phyloP scores from a whole-genome alignment of 2,113 vertebrate species.

The Gadus chalcogrammus region DNA sequence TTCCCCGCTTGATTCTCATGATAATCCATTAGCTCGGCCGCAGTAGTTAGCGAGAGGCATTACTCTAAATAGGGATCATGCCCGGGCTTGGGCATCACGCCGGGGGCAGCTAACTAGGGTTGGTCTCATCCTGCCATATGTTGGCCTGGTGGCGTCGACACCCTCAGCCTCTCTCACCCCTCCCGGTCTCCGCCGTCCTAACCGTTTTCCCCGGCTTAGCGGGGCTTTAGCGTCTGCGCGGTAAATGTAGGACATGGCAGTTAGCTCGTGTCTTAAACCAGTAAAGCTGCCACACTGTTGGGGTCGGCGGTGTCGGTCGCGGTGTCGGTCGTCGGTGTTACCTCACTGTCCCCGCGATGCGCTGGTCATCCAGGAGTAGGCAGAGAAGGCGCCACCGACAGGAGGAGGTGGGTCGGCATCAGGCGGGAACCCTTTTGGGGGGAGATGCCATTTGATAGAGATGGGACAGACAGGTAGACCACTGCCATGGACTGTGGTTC shows the following conservation, averaged over 20 bases:
- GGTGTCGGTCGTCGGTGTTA: conserved; percentile 7
- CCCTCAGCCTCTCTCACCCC: conserved; percentile 20
- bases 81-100: conserved; percentile 23
- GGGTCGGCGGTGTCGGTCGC: conserved; percentile 26
- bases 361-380: conserved; percentile 34
- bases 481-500: too few species aligned
- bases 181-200: conserved; percentile 39
- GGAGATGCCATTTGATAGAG: not conserved
- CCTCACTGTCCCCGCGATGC: conserved; percentile 29
- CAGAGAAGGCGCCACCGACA: conserved; percentile 32
- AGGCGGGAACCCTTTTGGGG: not conserved
- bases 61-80: conserved; percentile 50
- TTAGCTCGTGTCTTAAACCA: conserved; percentile 45
- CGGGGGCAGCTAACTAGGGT: conserved; percentile 47
- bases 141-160: conserved; percentile 28
- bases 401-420: conserved; percentile 40
- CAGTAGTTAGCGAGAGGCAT: conserved; percentile 31
- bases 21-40: not conserved
- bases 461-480: conserved; percentile 3
- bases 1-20: not conserved
- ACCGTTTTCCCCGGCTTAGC: conserved; percentile 55
- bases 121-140: conserved; percentile 48
- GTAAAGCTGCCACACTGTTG: conserved; percentile 7
- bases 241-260: conserved; percentile 59
- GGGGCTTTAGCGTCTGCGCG: conserved; percentile 65